phyloP scores from a whole-genome alignment of 2,888 invertebrate genomes.

The Sphecodes monilicornis region DNA sequence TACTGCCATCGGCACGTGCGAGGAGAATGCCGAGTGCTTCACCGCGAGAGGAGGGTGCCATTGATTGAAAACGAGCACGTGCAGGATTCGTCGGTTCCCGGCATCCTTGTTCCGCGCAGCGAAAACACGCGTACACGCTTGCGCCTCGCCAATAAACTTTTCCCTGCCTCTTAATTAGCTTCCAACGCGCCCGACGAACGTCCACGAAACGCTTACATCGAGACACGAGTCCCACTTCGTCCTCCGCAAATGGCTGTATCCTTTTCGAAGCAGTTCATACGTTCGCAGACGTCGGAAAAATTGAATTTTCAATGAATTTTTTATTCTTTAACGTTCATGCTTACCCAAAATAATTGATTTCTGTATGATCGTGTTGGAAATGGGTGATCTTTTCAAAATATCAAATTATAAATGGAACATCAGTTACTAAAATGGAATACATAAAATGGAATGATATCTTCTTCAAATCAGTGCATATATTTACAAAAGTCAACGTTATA shows the following conservation, averaged over 20 bases:
- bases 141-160: conserved; percentile 8
- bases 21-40: conserved; percentile 65
- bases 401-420: too few relatives aligned
- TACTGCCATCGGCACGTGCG: conserved; percentile 73
- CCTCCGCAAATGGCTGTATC: not conserved
- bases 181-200: not conserved
- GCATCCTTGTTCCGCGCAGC: not conserved
- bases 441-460: too few relatives aligned
- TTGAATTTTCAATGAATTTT: too few relatives aligned
- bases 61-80: conserved; percentile 66
- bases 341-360: too few relatives aligned
- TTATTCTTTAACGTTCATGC: too few relatives aligned
- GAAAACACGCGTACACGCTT: conserved; percentile 6
- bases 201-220: not conserved
- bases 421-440: too few relatives aligned
- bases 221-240: not conserved
- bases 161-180: conserved; percentile 10
- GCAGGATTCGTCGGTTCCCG: conserved; percentile 15
- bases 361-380: too few relatives aligned
- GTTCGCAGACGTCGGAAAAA: too few relatives aligned
- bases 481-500: too few relatives aligned
- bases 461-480: too few relatives aligned
- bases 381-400: too few relatives aligned
- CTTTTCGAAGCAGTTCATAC: too few relatives aligned
- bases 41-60: conserved; percentile 61